Evolutionary conservation across 2,797 vertebrate species (phyloP).

Genomic region (Hippoglossus hippoglossus): DNA sequence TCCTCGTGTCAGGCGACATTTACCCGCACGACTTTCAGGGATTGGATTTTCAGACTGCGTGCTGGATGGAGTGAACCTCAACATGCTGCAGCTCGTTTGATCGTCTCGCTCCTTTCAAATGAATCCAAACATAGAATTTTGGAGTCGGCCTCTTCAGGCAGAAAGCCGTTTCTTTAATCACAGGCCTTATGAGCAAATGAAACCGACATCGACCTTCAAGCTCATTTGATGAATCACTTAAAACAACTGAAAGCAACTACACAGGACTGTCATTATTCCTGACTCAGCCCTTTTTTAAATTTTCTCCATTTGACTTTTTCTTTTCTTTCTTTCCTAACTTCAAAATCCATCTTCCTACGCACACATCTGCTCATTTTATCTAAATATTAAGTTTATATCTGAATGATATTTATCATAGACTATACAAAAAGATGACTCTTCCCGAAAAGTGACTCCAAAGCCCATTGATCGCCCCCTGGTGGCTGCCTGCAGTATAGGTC

Average conservation of each 20-base stretch:
- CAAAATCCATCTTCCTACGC: too few relatives aligned
- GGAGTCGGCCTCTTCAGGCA: background rate
- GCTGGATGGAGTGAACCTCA: constrained; percentile 25
- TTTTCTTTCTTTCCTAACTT: background rate
- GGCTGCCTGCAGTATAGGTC: too few relatives aligned
- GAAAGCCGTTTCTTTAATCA: constrained; percentile 25
- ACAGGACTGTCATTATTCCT: background rate
- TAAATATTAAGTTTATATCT: too few relatives aligned
- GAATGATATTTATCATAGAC: too few relatives aligned
- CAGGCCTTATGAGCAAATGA: constrained; percentile 1
- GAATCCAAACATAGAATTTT: constrained; percentile 29
- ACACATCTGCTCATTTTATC: too few relatives aligned
- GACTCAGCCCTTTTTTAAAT: background rate
- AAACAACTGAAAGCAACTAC: background rate
- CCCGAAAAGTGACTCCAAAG: too few relatives aligned
- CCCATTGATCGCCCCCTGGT: too few relatives aligned
- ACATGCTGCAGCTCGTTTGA: constrained; percentile 30
- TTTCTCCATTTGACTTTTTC: too few relatives aligned
- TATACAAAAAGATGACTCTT: too few relatives aligned
- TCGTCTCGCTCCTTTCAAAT: constrained; percentile 9
- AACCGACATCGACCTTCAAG: constrained; percentile 27
- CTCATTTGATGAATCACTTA: constrained; percentile 20
- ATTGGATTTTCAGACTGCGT: constrained; percentile 30
- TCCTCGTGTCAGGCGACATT: background rate
- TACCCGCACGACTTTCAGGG: background rate